Conservation (phyloP, 2,797 vertebrate genomes). For the Sebastes steindachneri region DNA sequence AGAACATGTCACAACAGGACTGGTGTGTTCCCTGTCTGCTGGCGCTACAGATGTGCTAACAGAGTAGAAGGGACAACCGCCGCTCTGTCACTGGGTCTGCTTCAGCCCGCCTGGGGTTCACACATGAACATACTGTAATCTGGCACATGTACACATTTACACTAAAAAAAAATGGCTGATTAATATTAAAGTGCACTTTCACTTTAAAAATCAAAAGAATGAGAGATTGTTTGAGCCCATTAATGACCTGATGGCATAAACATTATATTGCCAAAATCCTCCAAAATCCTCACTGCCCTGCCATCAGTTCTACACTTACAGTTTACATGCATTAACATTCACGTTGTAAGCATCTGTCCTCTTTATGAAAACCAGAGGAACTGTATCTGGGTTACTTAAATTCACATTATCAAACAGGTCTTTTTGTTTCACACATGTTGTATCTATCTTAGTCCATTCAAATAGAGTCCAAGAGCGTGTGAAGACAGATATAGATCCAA, state of each 20-base stretch:
- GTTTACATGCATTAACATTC: slow-evolving; percentile 76
- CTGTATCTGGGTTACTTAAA: slow-evolving; percentile 57
- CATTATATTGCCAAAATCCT: slow-evolving; percentile 55
- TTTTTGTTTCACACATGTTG: slow-evolving; percentile 50
- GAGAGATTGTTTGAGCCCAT: slow-evolving; percentile 51
- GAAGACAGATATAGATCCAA: slow-evolving; percentile 65
- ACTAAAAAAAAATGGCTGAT: slow-evolving; percentile 60
- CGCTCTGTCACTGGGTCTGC: slow-evolving; percentile 36
- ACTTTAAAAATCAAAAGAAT: slow-evolving; percentile 65
- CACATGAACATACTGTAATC: slow-evolving; percentile 50
- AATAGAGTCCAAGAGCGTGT: slow-evolving; percentile 69
- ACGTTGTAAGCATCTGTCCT: slow-evolving; percentile 67
- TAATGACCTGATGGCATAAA: slow-evolving; percentile 45
- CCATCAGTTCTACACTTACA: slow-evolving; percentile 57
- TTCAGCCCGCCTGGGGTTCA: slow-evolving; percentile 18
- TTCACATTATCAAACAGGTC: slow-evolving; percentile 82
- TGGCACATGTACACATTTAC: slow-evolving; percentile 68
- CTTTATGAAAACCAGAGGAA: slow-evolving; percentile 58
- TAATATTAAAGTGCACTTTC: slow-evolving; percentile 78
- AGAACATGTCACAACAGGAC: slow-evolving; percentile 87
- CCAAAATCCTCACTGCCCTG: slow-evolving; percentile 25
- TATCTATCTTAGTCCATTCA: slow-evolving; percentile 56
- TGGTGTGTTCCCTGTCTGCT: slow-evolving; percentile 75
- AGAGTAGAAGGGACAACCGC: slow-evolving; percentile 55
- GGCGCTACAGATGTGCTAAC: slow-evolving; percentile 77